phyloP scores from a whole-genome alignment of 2,797 vertebrate genomes.

The Phrynocephalus guinanensis region DNA sequence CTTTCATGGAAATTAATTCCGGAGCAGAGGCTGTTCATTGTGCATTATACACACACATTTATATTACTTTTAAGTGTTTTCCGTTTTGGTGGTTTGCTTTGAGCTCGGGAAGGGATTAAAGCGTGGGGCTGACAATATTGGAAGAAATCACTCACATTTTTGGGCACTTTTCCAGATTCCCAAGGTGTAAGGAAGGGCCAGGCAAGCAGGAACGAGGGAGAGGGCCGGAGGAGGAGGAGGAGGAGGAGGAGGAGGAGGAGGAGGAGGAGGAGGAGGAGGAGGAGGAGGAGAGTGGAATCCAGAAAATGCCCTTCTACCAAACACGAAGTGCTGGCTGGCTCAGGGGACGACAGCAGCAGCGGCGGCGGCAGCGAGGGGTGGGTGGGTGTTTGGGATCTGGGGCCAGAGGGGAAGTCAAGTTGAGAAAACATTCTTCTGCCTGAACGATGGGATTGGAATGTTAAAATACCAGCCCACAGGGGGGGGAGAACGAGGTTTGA shows the following conservation, averaged over 20 bases:
- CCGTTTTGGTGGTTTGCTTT: conserved; percentile 26
- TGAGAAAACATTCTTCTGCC: conserved; percentile 29
- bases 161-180: rapidly evolving
- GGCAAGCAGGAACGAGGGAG: neutral
- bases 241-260: neutral
- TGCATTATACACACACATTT: neutral
- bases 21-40: conserved; percentile 39
- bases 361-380: neutral
- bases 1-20: conserved; percentile 28
- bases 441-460: conserved; percentile 18
- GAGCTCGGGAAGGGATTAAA: conserved; percentile 15
- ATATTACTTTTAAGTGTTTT: conserved; percentile 21
- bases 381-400: neutral
- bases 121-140: neutral
- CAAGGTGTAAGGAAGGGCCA: neutral
- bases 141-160: neutral
- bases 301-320: conserved; percentile 4
- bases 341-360: neutral
- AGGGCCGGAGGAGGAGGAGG: neutral
- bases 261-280: neutral
- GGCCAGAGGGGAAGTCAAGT: conserved; percentile 12
- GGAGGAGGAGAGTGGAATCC: neutral
- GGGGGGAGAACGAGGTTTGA: neutral
- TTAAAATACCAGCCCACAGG: conserved; percentile 7
- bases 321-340: neutral